Evolutionary conservation across 1,140 invertebrate species (phyloP).

Genomic region (Paracyclopina nana): DNA sequence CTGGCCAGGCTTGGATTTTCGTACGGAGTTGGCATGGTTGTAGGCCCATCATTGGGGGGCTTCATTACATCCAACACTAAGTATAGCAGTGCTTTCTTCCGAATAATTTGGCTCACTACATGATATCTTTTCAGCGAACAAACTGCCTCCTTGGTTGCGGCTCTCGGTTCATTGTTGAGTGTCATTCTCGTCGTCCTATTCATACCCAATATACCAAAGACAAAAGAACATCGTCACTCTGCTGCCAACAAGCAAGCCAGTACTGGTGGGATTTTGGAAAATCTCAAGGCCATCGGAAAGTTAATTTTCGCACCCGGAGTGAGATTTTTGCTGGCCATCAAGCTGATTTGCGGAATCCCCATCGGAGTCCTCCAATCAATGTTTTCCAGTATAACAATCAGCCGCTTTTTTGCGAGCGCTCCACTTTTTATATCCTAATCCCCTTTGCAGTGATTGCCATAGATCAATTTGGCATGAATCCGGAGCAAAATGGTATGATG

Average conservation of each 20-base stretch:
- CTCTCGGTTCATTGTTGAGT: slow-evolving; percentile 5
- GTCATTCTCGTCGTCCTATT: slow-evolving; percentile 4
- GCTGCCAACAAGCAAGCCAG: too few species aligned
- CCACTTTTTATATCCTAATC: not conserved
- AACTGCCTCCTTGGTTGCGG: not conserved
- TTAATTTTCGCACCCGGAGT: not conserved
- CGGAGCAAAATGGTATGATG: slow-evolving; percentile 10
- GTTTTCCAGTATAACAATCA: slow-evolving; percentile 7
- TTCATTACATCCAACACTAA: too few species aligned
- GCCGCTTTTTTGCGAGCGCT: not conserved
- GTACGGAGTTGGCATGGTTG: slow-evolving; percentile 14
- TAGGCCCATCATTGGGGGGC: slow-evolving; percentile 13
- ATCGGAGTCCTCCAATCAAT: slow-evolving; percentile 13
- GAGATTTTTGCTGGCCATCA: slow-evolving; percentile 3
- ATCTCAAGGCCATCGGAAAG: slow-evolving; percentile 1
- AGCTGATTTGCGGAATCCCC: slow-evolving; percentile 13
- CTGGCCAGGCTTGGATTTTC: slow-evolving; percentile 8
- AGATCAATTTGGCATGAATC: slow-evolving; percentile 5
- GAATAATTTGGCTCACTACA: too few species aligned
- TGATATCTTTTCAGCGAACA: slow-evolving; percentile 9
- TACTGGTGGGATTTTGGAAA: not conserved
- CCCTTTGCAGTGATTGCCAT: slow-evolving; percentile 13
- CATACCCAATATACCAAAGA: slow-evolving; percentile 9
- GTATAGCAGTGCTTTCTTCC: too few species aligned
- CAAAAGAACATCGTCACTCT: too few species aligned